Conservation (phyloP, 1,140 invertebrate genomes). For the Bombyx mandarina region DNA sequence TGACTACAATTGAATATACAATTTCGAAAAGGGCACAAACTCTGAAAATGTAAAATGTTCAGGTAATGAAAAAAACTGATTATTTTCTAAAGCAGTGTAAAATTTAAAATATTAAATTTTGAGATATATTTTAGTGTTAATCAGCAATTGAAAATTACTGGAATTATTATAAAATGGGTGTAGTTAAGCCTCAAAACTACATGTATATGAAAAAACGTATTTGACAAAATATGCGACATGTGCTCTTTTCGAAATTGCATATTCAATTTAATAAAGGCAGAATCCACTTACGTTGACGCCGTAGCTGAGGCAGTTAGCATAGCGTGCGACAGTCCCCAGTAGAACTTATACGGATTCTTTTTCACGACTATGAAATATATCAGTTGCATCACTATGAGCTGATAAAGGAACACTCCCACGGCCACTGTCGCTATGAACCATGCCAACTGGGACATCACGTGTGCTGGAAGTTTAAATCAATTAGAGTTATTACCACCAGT, state of each 20-base stretch:
- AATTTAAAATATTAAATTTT: too few species aligned
- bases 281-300: conserved; percentile 86
- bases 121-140: too few species aligned
- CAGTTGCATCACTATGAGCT: conserved; percentile 84
- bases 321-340: conserved; percentile 85
- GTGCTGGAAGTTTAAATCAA: conserved; percentile 40
- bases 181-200: too few species aligned
- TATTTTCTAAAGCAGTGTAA: too few species aligned
- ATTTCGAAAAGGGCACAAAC: too few species aligned
- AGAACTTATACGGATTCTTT: conserved; percentile 92
- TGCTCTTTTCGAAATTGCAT: too few species aligned
- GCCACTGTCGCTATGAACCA: conserved; percentile 91
- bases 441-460: conserved; percentile 87
- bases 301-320: conserved; percentile 93
- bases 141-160: too few species aligned
- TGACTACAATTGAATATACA: conserved; percentile 8
- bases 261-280: conserved; percentile 7
- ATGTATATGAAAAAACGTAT: too few species aligned
- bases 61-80: too few species aligned
- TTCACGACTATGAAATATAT: conserved; percentile 88
- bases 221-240: too few species aligned
- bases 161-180: too few species aligned
- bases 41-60: neutral
- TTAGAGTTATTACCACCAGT: neutral
- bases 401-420: conserved; percentile 89